Conservation (phyloP, 2,113 vertebrate genomes). For the Salvelinus alpinus region DNA sequence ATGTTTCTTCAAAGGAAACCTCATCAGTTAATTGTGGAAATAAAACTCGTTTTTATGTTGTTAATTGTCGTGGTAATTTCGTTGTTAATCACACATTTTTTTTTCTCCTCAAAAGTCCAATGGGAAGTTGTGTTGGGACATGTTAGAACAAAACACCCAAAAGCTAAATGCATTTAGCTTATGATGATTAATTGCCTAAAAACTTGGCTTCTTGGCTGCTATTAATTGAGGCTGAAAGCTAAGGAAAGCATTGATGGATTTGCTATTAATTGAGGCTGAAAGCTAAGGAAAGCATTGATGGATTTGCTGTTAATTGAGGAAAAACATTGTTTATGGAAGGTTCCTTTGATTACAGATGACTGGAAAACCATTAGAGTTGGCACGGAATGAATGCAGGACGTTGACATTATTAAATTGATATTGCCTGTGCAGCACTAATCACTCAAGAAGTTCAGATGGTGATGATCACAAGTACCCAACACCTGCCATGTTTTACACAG, state of each 20-base stretch:
- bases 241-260: slow-evolving; percentile 47
- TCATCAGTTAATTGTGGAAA: background rate
- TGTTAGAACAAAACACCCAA: slow-evolving; percentile 20
- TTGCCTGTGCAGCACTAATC: slow-evolving; percentile 14
- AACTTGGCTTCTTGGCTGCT: slow-evolving; percentile 42
- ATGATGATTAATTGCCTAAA: slow-evolving; percentile 47
- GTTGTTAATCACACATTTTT: background rate
- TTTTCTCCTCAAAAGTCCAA: background rate
- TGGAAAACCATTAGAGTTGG: slow-evolving; percentile 31
- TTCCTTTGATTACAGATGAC: slow-evolving; percentile 44
- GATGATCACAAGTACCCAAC: slow-evolving; percentile 47
- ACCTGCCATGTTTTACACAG: slow-evolving; percentile 46
- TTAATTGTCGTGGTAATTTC: background rate
- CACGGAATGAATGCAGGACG: slow-evolving; percentile 7
- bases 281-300: slow-evolving; percentile 45
- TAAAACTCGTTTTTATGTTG: background rate
- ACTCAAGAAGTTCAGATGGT: slow-evolving; percentile 18
- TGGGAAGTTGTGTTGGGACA: slow-evolving; percentile 17
- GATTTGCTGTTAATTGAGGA: slow-evolving; percentile 56
- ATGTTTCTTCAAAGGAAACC: too few relatives aligned
- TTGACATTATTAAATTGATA: slow-evolving; percentile 1
- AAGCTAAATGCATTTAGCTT: slow-evolving; percentile 23
- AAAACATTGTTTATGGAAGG: slow-evolving; percentile 47
- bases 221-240: slow-evolving; percentile 57
- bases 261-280: slow-evolving; percentile 57